Conservation (phyloP, 2,888 invertebrate genomes). For the Troglohyphantes excavatus region DNA sequence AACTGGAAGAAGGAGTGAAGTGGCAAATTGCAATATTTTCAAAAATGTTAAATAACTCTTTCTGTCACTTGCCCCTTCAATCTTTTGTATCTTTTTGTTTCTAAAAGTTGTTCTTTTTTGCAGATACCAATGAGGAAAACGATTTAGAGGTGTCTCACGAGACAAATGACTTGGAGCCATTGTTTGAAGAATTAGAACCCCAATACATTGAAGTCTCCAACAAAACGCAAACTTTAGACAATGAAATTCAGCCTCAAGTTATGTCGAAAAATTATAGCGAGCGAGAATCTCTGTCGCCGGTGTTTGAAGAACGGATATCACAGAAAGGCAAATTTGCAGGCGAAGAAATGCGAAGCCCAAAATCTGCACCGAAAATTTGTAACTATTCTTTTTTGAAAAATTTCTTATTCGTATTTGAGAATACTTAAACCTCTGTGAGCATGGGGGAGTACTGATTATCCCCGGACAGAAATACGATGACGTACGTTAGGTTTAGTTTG, state of each 20-base stretch:
- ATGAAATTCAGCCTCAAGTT: background rate
- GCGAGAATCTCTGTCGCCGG: background rate
- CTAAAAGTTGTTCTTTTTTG: background rate
- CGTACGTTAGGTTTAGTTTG: too few species aligned
- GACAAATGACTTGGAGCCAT: constrained; percentile 23
- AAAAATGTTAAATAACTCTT: too few species aligned
- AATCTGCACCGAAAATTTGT: background rate
- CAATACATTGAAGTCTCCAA: background rate
- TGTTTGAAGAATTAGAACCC: background rate
- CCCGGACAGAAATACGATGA: too few species aligned
- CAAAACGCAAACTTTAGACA: background rate
- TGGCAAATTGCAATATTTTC: too few species aligned
- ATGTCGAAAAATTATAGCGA: background rate
- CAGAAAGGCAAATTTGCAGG: background rate
- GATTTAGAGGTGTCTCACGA: constrained; percentile 1
- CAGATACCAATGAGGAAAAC: background rate
- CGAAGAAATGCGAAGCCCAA: background rate
- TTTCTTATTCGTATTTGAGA: too few species aligned
- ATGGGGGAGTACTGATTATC: too few species aligned
- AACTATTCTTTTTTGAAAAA: too few species aligned
- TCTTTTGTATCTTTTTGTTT: background rate
- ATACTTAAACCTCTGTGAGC: too few species aligned
- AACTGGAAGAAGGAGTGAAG: too few species aligned
- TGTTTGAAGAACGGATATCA: background rate
- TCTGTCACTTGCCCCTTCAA: too few species aligned